phyloP scores from a whole-genome alignment of 92 coral and sea anemone genomes.

The Isaurus tuberculatus region DNA sequence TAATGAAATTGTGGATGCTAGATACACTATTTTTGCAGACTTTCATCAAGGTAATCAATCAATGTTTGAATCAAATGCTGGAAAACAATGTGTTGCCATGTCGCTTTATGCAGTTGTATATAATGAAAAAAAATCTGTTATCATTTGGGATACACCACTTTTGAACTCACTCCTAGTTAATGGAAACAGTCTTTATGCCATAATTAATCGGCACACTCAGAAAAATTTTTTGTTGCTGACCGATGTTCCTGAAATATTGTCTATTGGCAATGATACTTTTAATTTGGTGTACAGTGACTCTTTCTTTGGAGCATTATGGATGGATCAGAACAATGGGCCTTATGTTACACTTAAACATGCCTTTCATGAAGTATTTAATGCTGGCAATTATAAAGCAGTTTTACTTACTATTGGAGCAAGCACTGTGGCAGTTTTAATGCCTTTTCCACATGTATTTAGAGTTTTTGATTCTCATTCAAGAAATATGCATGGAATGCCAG shows the following conservation, averaged over 20 bases:
- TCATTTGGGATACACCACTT: background rate
- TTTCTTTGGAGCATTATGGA: constrained; percentile 25
- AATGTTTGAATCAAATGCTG: constrained; percentile 32
- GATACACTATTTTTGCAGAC: constrained; percentile 32
- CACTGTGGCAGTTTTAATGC: constrained; percentile 40
- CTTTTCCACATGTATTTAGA: constrained; percentile 43
- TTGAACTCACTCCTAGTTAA: constrained; percentile 23
- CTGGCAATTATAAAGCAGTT: constrained; percentile 25
- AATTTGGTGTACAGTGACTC: constrained; percentile 37
- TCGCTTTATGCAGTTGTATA: constrained; percentile 19
- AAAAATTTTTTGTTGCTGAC: constrained; percentile 28
- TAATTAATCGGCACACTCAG: constrained; percentile 9
- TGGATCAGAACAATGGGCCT: constrained; percentile 26
- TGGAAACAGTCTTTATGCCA: constrained; percentile 29
- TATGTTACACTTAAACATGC: constrained; percentile 37
- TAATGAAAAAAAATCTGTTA: constrained; percentile 14
- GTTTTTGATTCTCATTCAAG: constrained; percentile 59
- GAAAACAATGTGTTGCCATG: constrained; percentile 45
- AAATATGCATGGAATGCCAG: constrained; percentile 46
- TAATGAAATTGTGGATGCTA: constrained; percentile 34
- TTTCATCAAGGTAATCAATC: constrained; percentile 34
- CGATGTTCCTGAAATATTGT: constrained; percentile 43
- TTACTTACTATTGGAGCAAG: constrained; percentile 30
- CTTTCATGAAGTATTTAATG: constrained; percentile 27
- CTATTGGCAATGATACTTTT: background rate